Evolutionary conservation across 2,888 invertebrate genomes (phyloP).

Genomic region (Cecidostiba fungosa): DNA sequence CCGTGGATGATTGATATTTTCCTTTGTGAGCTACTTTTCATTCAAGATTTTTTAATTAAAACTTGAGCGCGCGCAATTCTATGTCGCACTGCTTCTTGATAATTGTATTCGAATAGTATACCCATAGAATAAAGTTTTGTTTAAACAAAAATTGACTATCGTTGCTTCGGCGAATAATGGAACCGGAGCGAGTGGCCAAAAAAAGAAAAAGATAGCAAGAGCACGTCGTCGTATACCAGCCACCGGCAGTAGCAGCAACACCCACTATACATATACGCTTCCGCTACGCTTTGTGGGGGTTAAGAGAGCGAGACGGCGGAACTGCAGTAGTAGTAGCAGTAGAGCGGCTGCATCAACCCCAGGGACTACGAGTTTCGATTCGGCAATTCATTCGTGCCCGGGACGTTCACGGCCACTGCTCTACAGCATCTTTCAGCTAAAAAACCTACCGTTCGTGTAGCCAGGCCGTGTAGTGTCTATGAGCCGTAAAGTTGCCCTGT

Average conservation of each 20-base stretch:
- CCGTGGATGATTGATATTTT: conserved; percentile 18
- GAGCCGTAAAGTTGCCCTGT: conserved; percentile 27
- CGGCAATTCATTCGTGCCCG: conserved; percentile 65
- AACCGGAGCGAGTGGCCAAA: too few relatives aligned
- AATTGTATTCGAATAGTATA: background rate
- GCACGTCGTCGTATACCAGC: background rate
- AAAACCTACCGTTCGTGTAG: conserved; percentile 31
- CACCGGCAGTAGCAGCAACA: background rate
- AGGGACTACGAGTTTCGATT: conserved; percentile 61
- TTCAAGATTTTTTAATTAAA: conserved; percentile 2
- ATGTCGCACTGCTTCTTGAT: background rate
- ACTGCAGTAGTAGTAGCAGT: background rate
- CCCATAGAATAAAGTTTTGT: background rate
- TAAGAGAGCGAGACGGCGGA: background rate
- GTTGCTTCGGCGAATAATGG: too few relatives aligned
- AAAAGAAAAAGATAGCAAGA: too few relatives aligned
- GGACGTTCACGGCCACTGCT: conserved; percentile 63
- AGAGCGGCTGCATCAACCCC: background rate
- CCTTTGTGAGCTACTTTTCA: conserved; percentile 13
- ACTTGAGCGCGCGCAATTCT: background rate
- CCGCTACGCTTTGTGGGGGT: conserved; percentile 1
- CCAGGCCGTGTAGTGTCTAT: background rate
- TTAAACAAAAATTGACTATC: background rate
- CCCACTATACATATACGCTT: background rate
- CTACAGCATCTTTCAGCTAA: background rate